These are phyloP conservation scores for Mastigias papua DNA, from an alignment of 30 jellyfish, hydroid and myxozoan genomes.

Conservation along the genomic window DNA sequence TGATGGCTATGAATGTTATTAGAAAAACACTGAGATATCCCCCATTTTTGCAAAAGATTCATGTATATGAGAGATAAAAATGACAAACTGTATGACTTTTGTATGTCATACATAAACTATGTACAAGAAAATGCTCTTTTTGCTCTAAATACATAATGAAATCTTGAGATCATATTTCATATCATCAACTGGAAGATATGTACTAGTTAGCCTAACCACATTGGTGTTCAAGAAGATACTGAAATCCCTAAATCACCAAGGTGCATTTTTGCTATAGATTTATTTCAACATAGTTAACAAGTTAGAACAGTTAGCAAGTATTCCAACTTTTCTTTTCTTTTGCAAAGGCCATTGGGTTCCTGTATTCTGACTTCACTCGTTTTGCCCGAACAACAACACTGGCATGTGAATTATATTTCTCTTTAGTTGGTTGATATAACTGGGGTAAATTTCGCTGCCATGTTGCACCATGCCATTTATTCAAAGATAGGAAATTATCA, in stretches of 20 bases:
- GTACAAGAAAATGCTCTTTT: too few species aligned
- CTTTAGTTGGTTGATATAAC: constrained; percentile 28
- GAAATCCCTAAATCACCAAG: not conserved
- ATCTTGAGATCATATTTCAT: not conserved
- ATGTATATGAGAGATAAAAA: too few species aligned
- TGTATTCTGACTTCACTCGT: constrained; percentile 61
- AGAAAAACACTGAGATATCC: too few species aligned
- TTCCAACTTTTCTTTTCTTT: constrained; percentile 9
- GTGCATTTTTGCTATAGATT: not conserved
- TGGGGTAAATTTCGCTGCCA: constrained; percentile 69
- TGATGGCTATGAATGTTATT: too few species aligned
- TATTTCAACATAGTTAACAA: not conserved
- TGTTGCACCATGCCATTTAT: constrained; percentile 78
- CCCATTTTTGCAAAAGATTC: too few species aligned
- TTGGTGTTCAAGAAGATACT: not conserved
- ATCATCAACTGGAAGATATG: not conserved
- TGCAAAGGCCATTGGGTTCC: constrained; percentile 37
- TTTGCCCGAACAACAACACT: constrained; percentile 56
- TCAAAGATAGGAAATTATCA: constrained; percentile 31
- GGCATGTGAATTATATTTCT: constrained; percentile 51
- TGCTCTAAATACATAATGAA: too few species aligned
- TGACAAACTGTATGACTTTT: too few species aligned
- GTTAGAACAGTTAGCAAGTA: not conserved
- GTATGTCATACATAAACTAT: too few species aligned
- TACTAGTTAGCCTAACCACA: not conserved